phyloP scores from a whole-genome alignment of 2,797 vertebrate species.

The Alosa sapidissima region DNA sequence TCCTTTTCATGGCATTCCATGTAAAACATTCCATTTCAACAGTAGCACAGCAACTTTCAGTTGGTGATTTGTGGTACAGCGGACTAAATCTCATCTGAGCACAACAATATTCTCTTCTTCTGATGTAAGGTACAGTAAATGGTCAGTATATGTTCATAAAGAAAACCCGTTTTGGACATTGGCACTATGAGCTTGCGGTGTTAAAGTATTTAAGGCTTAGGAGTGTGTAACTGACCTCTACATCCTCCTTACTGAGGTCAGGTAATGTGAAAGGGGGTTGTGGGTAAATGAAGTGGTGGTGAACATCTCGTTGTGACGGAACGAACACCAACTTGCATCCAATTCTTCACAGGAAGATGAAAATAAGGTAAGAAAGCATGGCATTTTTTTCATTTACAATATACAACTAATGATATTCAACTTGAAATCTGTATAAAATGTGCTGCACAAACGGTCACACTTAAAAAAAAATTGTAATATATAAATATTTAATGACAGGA shows the following conservation, averaged over 20 bases:
- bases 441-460: too few relatives aligned
- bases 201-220: neutral
- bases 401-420: too few relatives aligned
- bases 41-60: too few relatives aligned
- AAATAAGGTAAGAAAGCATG: neutral
- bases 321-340: constrained; percentile 84
- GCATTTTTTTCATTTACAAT: too few relatives aligned
- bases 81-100: too few relatives aligned
- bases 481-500: neutral
- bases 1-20: neutral
- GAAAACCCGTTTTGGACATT: neutral
- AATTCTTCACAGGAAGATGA: constrained; percentile 64
- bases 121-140: too few relatives aligned
- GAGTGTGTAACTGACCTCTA: constrained; percentile 67
- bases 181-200: neutral
- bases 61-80: too few relatives aligned
- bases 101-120: too few relatives aligned
- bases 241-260: constrained; percentile 73
- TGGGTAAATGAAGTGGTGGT: constrained; percentile 86
- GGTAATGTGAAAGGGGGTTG: constrained; percentile 83
- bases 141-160: too few relatives aligned
- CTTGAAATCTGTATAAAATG: too few relatives aligned
- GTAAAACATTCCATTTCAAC: too few relatives aligned
- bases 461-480: neutral
- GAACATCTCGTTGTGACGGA: constrained; percentile 85